Evolutionary conservation across 2,113 vertebrate species (phyloP), one percentile per base, ranked within the genome.

Genomic region (Brachypteracias leptosomus): DNA sequence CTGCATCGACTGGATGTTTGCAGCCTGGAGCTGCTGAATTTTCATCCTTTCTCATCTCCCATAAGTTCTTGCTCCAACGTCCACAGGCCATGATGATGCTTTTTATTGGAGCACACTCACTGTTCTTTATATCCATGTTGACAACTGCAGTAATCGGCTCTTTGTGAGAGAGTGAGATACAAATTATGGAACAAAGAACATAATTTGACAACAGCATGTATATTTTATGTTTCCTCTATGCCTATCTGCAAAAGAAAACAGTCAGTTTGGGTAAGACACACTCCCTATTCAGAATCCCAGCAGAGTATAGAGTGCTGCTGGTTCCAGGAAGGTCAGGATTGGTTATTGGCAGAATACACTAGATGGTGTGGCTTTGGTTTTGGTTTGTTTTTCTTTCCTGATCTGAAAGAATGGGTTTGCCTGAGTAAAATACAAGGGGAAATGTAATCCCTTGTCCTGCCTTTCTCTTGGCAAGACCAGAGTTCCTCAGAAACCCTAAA

Each of bases 191-290:
- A 81, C 86, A 90, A 92, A 88, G 54, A 52, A 62, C 65, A 89
- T 68, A 93, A 90, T 62, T 81, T 3, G 0, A 36, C 49, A 47
- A 16, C 68, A 93, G 28, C 54, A 49, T 81, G 62, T 87, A 38
- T 82, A 24, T 92, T 97, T 84, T 90, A 90, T 92, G 61, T 92
- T 94, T 28, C 20, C 52, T 84, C 44, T 76, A 8, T 73, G 70
- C 22, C 2, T 94, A 68, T 95, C 68, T 90, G 28, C 79, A 61
- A 42, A 62, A 85, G 83, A 74, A 92, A 68, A 2, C 33, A 61
- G 54, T n/a, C 36, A 77, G 0, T 59, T 57, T 61, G 61, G 38
- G 33, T 72, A 54, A 90, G 52, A 46, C 28, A 68, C 1, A 0
- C 19, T 49, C 31, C 67, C 51, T 72, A 0, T 74, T 94, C 17